phyloP scores from a whole-genome alignment of 2,888 invertebrate species.

The Drosophila dives region DNA sequence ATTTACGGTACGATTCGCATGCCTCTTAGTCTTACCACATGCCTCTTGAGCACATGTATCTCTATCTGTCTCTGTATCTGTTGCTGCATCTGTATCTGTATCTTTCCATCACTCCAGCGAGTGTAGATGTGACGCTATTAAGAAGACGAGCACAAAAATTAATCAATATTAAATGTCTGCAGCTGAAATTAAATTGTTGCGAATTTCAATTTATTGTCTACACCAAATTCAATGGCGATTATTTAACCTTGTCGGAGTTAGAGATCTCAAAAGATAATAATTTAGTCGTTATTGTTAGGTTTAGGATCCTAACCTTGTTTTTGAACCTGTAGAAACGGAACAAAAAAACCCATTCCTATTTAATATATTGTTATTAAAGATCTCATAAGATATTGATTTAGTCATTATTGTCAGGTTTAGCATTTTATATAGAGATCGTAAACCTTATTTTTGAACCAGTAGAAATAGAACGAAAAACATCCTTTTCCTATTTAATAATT shows the following conservation, averaged over 20 bases:
- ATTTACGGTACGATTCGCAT: slow-evolving; percentile 70
- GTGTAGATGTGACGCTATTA: slow-evolving; percentile 61
- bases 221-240: slow-evolving; percentile 25
- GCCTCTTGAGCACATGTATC: slow-evolving; percentile 22
- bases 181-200: slow-evolving; percentile 58
- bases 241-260: slow-evolving; percentile 27
- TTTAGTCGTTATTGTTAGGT: neutral
- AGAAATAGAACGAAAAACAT: neutral
- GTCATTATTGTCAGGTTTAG: neutral
- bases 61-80: slow-evolving; percentile 46
- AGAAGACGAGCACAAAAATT: slow-evolving; percentile 51
- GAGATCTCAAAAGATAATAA: slow-evolving; percentile 10
- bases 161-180: slow-evolving; percentile 73
- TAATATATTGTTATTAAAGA: neutral
- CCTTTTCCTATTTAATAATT: too few relatives aligned
- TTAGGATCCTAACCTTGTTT: neutral
- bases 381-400: slow-evolving; percentile 10
- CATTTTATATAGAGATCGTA: neutral
- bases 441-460: neutral
- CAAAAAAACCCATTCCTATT: neutral
- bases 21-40: slow-evolving; percentile 37
- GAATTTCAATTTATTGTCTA: slow-evolving; percentile 53
- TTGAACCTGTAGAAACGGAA: neutral
- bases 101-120: slow-evolving; percentile 55
- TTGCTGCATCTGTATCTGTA: slow-evolving; percentile 41